Evolutionary conservation across 2,113 vertebrate genomes (phyloP).

Genomic region (Rhodinocichla rosea): DNA sequence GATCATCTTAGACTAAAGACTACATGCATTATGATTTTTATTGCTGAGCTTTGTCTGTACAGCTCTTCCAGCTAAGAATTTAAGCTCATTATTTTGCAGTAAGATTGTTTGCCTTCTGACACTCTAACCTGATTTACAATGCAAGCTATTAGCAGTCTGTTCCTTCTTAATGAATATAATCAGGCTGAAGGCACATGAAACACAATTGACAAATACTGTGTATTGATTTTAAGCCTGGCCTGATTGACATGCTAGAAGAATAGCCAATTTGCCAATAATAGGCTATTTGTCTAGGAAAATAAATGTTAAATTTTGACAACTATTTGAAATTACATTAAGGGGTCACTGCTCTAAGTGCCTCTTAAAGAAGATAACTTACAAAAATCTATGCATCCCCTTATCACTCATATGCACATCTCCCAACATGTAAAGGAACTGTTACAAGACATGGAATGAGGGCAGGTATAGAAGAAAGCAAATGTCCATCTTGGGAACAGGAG

Average conservation of each 20-base stretch:
- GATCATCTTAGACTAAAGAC: neutral
- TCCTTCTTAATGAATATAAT: slow-evolving; percentile 37
- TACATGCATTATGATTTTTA: neutral
- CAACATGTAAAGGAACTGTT: neutral
- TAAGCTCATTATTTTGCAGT: slow-evolving; percentile 48
- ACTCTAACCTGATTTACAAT: slow-evolving; percentile 25
- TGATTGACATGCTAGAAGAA: slow-evolving; percentile 41
- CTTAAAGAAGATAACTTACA: slow-evolving; percentile 14
- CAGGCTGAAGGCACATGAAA: slow-evolving; percentile 1
- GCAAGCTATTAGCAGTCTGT: neutral
- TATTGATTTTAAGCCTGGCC: slow-evolving; percentile 60
- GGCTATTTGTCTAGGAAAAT: slow-evolving; percentile 47
- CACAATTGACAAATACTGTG: neutral
- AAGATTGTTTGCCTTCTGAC: slow-evolving; percentile 42
- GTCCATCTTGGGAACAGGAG: neutral
- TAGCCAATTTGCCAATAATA: slow-evolving; percentile 53
- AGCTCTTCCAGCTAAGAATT: slow-evolving; percentile 4
- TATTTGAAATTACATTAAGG: slow-evolving; percentile 51
- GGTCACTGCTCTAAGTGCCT: slow-evolving; percentile 16
- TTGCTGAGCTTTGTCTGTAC: slow-evolving; percentile 8
- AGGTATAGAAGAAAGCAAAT: neutral
- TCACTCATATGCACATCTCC: neutral
- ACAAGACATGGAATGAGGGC: neutral
- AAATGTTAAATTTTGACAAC: slow-evolving; percentile 43
- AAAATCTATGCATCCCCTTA: neutral